These are phyloP conservation scores for Eupithecia insigniata DNA, from an alignment of 2,888 invertebrate genomes.

Conservation along the genomic window DNA sequence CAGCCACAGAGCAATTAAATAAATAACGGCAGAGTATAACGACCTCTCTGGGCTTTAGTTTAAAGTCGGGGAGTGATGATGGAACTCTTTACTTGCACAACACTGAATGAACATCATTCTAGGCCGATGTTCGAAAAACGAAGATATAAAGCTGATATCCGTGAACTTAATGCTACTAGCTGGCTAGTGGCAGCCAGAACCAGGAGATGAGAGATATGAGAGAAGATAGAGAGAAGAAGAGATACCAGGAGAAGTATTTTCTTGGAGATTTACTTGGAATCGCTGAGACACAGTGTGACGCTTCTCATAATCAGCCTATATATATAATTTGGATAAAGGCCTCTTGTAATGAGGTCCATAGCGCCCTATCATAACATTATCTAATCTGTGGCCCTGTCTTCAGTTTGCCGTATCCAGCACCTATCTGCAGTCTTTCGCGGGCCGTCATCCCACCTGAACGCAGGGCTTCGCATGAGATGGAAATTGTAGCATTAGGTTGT, in stretches of 20 bases:
- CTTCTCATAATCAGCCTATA: neutral
- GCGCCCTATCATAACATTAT: too few species aligned
- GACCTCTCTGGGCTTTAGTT: constrained; percentile 80
- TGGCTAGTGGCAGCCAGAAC: neutral
- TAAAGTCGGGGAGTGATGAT: constrained; percentile 77
- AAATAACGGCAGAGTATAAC: constrained; percentile 83
- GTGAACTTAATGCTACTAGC: neutral
- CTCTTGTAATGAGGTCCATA: too few species aligned
- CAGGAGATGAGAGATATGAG: too few species aligned
- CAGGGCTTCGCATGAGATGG: too few species aligned
- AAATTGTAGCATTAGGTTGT: too few species aligned
- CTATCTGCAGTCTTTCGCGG: too few species aligned
- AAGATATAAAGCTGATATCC: neutral
- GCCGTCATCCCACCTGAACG: too few species aligned
- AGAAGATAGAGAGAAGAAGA: too few species aligned
- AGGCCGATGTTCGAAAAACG: neutral
- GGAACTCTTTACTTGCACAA: constrained; percentile 16
- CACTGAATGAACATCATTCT: neutral
- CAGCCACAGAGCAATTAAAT: constrained; percentile 84
- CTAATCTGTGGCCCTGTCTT: too few species aligned
- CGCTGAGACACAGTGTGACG: neutral
- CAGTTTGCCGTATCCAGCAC: too few species aligned
- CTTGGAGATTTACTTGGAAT: neutral
- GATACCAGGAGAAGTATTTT: neutral
- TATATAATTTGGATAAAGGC: too few species aligned